Evolutionary conservation across 2,888 invertebrate genomes (phyloP), one percentile per base, ranked within the genome.

Genomic region (Sympetrum striolatum): DNA sequence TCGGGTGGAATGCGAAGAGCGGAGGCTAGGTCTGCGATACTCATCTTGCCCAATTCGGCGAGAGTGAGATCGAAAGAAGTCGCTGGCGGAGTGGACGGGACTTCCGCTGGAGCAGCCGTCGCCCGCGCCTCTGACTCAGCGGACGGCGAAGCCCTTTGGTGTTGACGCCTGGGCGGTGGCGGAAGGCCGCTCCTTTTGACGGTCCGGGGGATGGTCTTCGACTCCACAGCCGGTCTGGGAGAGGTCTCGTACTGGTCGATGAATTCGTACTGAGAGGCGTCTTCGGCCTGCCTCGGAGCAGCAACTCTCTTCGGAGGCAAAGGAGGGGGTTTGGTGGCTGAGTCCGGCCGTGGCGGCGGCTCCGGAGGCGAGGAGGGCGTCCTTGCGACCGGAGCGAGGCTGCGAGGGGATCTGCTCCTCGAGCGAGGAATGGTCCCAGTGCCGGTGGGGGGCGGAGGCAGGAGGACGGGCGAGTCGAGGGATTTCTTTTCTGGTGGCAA

Each of bases 11-110:
- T 97, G 92, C 96, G 96, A 91, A 96, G 95, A 94, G 97, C 96
- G 31, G 94, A 93, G 0, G 98, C 97, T 91, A 98, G 94, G 91
- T 98, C 98, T 92, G 97, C 96, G 93, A 98, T 96, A 92, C 97
- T 97, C 93, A 97, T 96, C 2, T 97, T 96, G 53, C 98, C 96
- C 91, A 98, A 95, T 93, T 98, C 97, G 92, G 96, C 96, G 91
- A 98, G 95, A 0, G 98, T 98, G 92, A 98, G 97, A 93, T 98
- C 97, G 92, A 97, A 60, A 22, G 80, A 25, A 22, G 91, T 10
- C 15, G 91, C 90, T 22, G 91, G 91, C 35, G 91, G 82, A 35
- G 91, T 90, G 48, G 91, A 91, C 22, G 80, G 81, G n/a, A 15
- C 53, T 58, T 86, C 44, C 31, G 91, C 25, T 44, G 91, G 22